These are phyloP conservation scores for Alaudala cheleensis DNA, from an alignment of 2,113 vertebrate species.

Conservation along the genomic window DNA sequence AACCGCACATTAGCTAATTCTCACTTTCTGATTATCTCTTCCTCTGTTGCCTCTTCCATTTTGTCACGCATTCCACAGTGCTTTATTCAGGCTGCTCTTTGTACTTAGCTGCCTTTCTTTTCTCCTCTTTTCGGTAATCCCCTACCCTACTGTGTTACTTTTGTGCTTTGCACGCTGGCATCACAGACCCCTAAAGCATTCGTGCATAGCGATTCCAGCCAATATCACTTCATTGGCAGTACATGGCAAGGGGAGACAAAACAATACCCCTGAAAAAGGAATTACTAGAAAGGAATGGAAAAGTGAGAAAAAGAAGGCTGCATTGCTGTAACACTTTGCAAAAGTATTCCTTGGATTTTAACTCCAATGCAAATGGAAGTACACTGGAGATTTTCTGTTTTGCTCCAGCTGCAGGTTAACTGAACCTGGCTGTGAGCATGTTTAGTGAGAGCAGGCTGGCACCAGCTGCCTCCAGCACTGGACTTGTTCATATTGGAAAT, in stretches of 20 bases:
- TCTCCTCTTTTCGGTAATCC: not conserved
- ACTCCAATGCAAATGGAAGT: not conserved
- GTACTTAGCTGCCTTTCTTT: not conserved
- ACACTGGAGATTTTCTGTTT: not conserved
- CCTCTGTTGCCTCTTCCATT: not conserved
- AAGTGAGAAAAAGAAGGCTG: not conserved
- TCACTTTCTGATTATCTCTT: not conserved
- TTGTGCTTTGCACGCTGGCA: not conserved
- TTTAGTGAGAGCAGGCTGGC: not conserved
- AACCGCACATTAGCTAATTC: fast-evolving
- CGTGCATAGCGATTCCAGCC: not conserved
- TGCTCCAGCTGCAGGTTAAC: not conserved
- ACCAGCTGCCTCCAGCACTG: not conserved
- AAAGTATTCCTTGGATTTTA: not conserved
- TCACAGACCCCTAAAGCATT: not conserved
- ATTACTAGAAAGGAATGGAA: not conserved
- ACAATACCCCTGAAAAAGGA: not conserved
- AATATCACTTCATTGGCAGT: not conserved
- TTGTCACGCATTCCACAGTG: not conserved
- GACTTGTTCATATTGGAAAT: not conserved
- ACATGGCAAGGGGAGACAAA: not conserved
- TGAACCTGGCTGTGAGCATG: not conserved
- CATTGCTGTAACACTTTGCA: not conserved
- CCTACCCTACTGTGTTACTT: not conserved
- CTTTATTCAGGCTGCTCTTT: not conserved